Evolutionary conservation across 37 sponge, comb jelly and placozoan species (phyloP).

Genomic region (Chondrosia reniformis): DNA sequence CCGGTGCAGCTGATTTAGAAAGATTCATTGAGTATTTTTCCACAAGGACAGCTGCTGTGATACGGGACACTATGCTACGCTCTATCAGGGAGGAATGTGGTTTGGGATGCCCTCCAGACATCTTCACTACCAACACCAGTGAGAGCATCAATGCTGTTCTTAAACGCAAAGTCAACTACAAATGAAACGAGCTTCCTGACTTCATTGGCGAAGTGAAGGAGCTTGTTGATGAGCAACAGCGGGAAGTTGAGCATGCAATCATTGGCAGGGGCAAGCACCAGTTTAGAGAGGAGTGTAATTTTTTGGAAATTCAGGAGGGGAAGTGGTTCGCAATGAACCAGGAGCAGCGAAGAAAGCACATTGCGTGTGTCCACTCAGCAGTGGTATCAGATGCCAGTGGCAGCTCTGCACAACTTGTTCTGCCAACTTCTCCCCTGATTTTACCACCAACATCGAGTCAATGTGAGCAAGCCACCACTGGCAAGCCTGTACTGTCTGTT

Average conservation of each 20-base stretch:
- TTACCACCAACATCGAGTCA: not conserved
- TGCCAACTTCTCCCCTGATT: not conserved
- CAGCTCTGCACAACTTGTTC: constrained; percentile 25
- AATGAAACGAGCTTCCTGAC: constrained; percentile 27
- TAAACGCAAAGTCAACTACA: constrained; percentile 44
- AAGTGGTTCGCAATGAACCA: constrained; percentile 24
- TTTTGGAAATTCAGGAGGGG: constrained; percentile 25
- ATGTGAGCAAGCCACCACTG: constrained; percentile 20
- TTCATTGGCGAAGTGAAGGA: constrained; percentile 31
- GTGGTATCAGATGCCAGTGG: constrained; percentile 9
- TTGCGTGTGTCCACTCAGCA: constrained; percentile 15
- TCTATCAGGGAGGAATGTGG: constrained; percentile 30
- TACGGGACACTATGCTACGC: constrained; percentile 28
- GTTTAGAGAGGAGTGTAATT: constrained; percentile 16
- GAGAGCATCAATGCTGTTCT: constrained; percentile 37
- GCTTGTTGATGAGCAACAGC: constrained; percentile 34
- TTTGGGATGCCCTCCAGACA: constrained; percentile 32
- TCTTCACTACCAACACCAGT: constrained; percentile 47
- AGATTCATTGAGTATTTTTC: not conserved
- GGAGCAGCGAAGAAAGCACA: constrained; percentile 24
- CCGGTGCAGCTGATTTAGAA: constrained; percentile 3
- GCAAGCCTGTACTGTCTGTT: constrained; percentile 18
- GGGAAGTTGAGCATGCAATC: constrained; percentile 41
- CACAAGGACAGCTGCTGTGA: constrained; percentile 25
- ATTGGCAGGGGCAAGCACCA: constrained; percentile 33